A percentile compares a stretch with the other conserved stretches of the same genome.
phyloP scores from a whole-genome alignment of 2,113 vertebrate genomes.

The Lophochroa leadbeateri region DNA sequence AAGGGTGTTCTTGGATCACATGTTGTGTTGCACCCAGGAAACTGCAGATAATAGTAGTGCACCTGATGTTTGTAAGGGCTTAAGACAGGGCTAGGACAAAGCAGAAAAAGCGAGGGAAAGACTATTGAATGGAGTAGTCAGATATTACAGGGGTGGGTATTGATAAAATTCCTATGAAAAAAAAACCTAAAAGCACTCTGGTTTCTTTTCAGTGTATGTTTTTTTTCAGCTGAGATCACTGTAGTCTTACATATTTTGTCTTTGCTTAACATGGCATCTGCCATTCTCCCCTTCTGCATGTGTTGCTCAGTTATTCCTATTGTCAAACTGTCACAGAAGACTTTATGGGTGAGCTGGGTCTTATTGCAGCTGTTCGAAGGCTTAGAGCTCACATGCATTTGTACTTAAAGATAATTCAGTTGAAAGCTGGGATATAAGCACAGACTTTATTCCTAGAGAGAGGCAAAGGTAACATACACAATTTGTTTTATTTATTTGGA shows the following conservation, averaged over 20 bases:
- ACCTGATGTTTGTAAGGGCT: background rate
- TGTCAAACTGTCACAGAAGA: background rate
- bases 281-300: background rate
- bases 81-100: background rate
- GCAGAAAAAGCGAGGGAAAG: background rate
- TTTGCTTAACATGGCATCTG: background rate
- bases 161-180: background rate
- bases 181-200: background rate
- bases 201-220: background rate
- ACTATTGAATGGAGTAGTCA: background rate
- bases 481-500: background rate
- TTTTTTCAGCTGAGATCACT: background rate
- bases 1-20: conserved; percentile 10
- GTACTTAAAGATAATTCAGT: background rate
- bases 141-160: background rate
- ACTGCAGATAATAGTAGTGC: background rate
- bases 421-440: background rate
- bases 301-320: background rate
- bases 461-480: background rate
- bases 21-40: background rate
- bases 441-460: background rate
- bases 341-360: background rate
- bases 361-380: background rate
- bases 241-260: background rate
- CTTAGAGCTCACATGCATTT: background rate